Evolutionary conservation across 2,113 vertebrate genomes (phyloP).

Genomic region (Actenoides hombroni): DNA sequence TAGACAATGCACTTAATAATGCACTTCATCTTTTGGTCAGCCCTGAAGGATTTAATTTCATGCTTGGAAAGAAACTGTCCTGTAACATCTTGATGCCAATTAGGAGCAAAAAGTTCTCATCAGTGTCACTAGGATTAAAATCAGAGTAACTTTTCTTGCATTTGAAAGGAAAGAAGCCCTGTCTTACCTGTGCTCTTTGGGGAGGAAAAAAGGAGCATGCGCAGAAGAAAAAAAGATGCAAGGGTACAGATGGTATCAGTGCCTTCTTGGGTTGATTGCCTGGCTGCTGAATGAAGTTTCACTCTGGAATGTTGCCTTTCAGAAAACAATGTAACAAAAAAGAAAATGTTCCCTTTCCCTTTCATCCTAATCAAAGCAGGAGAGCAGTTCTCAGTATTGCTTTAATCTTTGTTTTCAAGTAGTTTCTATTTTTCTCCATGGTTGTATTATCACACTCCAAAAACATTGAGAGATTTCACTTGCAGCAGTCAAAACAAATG

Average conservation of each 20-base stretch:
- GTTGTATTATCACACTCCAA: background rate
- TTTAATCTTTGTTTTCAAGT: conserved; percentile 14
- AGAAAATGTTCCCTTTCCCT: background rate
- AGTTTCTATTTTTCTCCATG: background rate
- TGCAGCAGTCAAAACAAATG: background rate
- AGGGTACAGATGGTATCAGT: background rate
- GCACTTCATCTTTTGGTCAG: background rate
- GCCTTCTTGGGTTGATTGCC: background rate
- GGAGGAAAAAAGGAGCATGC: background rate
- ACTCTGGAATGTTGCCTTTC: background rate
- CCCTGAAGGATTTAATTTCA: background rate
- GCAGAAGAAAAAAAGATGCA: background rate
- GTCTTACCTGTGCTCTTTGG: background rate
- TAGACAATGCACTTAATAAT: background rate
- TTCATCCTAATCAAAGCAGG: conserved; percentile 27
- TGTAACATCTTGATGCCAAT: background rate
- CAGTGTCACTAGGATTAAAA: background rate
- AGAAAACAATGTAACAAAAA: background rate
- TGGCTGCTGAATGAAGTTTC: background rate
- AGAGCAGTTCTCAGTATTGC: background rate
- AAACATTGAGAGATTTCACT: background rate
- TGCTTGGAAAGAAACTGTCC: background rate
- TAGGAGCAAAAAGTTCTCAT: background rate
- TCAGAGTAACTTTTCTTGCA: background rate
- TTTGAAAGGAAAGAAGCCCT: background rate